A percentile compares a stretch with the other conserved stretches of the same genome.
These are phyloP conservation scores for Galerucella calmariensis DNA, from an alignment of 2,888 invertebrate species.

Conservation along the genomic window DNA sequence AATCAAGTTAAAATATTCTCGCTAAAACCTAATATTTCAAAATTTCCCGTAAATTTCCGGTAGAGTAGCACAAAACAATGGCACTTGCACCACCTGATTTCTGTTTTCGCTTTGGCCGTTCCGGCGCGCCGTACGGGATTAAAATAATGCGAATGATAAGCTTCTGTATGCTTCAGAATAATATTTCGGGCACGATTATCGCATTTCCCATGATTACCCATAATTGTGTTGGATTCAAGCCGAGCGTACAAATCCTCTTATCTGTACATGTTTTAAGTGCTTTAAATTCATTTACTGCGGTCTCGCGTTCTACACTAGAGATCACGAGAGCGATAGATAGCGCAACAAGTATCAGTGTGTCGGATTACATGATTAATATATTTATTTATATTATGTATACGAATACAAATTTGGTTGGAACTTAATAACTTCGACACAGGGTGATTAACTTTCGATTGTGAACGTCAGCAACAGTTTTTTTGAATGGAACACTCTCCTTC, in stretches of 20 bases:
- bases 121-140: slow-evolving; percentile 17
- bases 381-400: slow-evolving; percentile 3
- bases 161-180: slow-evolving; percentile 44
- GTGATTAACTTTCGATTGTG: too few relatives aligned
- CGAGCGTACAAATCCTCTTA: slow-evolving; percentile 56
- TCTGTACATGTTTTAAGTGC: slow-evolving; percentile 53
- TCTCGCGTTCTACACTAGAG: slow-evolving; percentile 18
- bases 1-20: neutral
- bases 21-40: slow-evolving; percentile 18
- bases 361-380: slow-evolving; percentile 7
- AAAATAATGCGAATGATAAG: slow-evolving; percentile 43
- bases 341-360: slow-evolving; percentile 42
- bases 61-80: slow-evolving; percentile 7
- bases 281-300: slow-evolving; percentile 47
- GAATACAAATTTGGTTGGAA: neutral
- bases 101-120: slow-evolving; percentile 26
- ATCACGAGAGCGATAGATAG: slow-evolving; percentile 14
- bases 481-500: too few relatives aligned
- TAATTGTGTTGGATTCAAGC: slow-evolving; percentile 54
- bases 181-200: slow-evolving; percentile 55
- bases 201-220: slow-evolving; percentile 55
- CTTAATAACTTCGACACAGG: too few relatives aligned
- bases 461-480: too few relatives aligned
- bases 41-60: slow-evolving; percentile 18
- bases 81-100: slow-evolving; percentile 19